A percentile compares a stretch with the other conserved stretches of the same genome.
Conservation (phyloP, 2,797 vertebrate genomes). For the Macropus fuliginosus region DNA sequence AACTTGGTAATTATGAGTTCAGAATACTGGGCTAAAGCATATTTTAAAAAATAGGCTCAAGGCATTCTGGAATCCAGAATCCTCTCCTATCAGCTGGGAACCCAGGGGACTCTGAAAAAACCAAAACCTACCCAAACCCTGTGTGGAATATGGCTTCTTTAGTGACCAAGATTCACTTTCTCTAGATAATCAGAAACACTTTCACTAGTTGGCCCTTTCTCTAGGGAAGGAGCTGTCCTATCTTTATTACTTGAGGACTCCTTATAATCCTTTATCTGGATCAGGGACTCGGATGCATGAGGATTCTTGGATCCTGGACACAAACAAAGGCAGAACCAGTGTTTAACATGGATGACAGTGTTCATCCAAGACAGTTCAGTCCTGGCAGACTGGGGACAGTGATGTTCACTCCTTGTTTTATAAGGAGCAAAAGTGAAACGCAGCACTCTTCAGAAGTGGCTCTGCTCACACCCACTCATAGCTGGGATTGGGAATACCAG, state of each 20-base stretch:
- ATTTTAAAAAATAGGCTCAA: not conserved
- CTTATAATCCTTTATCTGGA: not conserved
- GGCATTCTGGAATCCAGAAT: not conserved
- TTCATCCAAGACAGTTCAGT: not conserved
- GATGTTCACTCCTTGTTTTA: not conserved
- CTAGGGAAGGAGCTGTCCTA: not conserved
- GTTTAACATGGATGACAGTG: not conserved
- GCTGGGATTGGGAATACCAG: not conserved
- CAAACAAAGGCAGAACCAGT: not conserved
- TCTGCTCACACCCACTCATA: not conserved
- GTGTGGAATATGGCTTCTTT: not conserved
- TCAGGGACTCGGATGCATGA: not conserved
- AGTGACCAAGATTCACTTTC: not conserved
- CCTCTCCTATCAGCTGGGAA: not conserved
- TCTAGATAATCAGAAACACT: not conserved
- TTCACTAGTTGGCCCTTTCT: not conserved
- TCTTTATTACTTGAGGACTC: not conserved
- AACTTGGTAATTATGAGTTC: not conserved
- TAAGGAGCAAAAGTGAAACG: not conserved
- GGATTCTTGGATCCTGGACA: not conserved
- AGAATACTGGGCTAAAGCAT: not conserved
- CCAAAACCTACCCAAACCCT: not conserved
- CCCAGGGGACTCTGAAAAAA: not conserved
- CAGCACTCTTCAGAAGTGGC: not conserved
- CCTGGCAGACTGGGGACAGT: not conserved